Percentiles rank a stretch among this genome's conserved stretches.
Evolutionary conservation across 2,113 vertebrate species (phyloP).

Genomic region (Sigmodon hispidus): DNA sequence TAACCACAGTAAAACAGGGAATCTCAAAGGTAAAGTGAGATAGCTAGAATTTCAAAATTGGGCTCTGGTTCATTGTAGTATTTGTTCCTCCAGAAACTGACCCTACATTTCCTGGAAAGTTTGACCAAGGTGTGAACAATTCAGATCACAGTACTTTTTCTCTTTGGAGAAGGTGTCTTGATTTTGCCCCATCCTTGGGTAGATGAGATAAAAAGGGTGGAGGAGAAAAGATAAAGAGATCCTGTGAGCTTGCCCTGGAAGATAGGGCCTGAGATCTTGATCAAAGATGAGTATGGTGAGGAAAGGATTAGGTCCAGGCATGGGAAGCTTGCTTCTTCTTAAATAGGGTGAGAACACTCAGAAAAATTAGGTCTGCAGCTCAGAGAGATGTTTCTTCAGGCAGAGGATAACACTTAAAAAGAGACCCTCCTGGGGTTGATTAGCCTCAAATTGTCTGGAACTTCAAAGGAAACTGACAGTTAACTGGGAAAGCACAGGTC

Average conservation of each 20-base stretch:
- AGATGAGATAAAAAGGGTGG: accelerated
- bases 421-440: slow-evolving; percentile 65
- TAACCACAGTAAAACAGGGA: background rate
- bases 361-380: slow-evolving; percentile 58
- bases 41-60: background rate
- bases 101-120: background rate
- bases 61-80: background rate
- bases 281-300: background rate
- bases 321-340: background rate
- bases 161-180: background rate
- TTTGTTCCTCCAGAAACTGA: background rate
- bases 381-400: slow-evolving; percentile 51
- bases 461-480: slow-evolving; percentile 69
- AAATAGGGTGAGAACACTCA: slow-evolving; percentile 38
- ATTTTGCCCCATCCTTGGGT: background rate
- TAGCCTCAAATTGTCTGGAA: slow-evolving; percentile 67
- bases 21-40: background rate
- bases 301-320: background rate
- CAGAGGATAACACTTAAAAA: slow-evolving; percentile 49
- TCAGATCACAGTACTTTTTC: background rate
- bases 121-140: background rate
- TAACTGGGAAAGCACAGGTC: slow-evolving; percentile 61
- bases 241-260: background rate
- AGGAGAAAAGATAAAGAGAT: background rate
- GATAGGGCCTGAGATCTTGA: background rate